Evolutionary conservation across 2,888 invertebrate species (phyloP), one percentile per base, ranked within the genome.

Genomic region (Caradrina kadenii): DNA sequence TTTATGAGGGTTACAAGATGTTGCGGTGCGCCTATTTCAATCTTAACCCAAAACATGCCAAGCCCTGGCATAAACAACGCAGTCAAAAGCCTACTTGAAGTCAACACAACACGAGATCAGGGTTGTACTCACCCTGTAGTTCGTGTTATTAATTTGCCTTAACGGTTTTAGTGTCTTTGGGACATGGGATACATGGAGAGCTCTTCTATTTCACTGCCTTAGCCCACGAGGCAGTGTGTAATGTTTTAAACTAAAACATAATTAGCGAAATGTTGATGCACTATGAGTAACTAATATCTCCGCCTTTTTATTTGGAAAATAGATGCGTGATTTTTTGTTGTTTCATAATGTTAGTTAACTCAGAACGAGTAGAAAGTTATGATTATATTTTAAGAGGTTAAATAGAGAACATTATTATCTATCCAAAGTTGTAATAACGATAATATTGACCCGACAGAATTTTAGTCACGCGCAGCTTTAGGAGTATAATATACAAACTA

Each of bases 1-100:
- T 71, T 75, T 75, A 75, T 79, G 70, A 79, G 75, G 77, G 77
- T 79, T 66, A 75, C 63, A 75, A 79, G 75, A 79, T 70, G 65
- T 74, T 79, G 70, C 61, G 71, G 75, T 79, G 6, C 21, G 63
- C 66, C 70, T 56, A 66, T 79, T 64, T 70, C 63, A 67, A 79
- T 66, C 60, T 64, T 56, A 75, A 63, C 79, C 71, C 75, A 42
- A 66, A 79, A 74, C 60, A 79, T 67, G 56, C 54, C 66, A 52
- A 56, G 63, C 45, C 26, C 19, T 58, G 42, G 63, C 54, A 65
- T 79, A 79, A 74, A 79, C 65, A 63, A 70, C 60, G 19, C 13
- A 66, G 53, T 70, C 63, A 63, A 78, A 78, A 52, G 75, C 75
- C 69, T 70, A 65, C 56, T 63, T 75, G 22, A 48, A 54, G 69